Conservation (phyloP, 2,797 vertebrate species). For the Epinephelus malabaricus region DNA sequence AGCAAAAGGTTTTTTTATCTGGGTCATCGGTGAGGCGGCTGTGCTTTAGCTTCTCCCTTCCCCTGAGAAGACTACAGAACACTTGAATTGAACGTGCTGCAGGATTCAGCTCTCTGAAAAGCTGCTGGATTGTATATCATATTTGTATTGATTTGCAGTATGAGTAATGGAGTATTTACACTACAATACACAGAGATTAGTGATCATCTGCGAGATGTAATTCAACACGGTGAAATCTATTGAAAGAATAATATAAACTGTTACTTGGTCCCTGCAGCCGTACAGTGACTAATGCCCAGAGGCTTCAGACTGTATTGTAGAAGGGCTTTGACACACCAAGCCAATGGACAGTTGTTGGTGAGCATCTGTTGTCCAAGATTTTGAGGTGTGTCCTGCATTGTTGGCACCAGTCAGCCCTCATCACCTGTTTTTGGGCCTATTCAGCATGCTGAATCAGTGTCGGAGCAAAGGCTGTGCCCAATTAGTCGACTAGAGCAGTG, state of each 20-base stretch:
- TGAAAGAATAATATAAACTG: neutral
- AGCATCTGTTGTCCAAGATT: too few species aligned
- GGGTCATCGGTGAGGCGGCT: conserved; percentile 68
- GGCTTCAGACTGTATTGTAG: conserved; percentile 22
- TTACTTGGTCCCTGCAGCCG: neutral
- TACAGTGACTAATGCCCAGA: neutral
- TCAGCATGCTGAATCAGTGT: too few species aligned
- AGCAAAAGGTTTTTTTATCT: conserved; percentile 66
- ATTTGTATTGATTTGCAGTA: conserved; percentile 33
- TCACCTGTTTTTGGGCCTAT: too few species aligned
- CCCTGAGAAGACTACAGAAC: conserved; percentile 40
- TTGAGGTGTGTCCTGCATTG: too few species aligned
- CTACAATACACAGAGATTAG: conserved; percentile 18
- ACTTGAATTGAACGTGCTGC: conserved; percentile 37
- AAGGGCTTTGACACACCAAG: too few species aligned
- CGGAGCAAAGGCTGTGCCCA: too few species aligned
- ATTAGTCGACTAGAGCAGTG: too few species aligned
- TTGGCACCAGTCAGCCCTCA: too few species aligned
- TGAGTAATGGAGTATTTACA: conserved; percentile 29
- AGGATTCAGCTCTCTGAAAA: conserved; percentile 30
- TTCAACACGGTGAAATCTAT: conserved; percentile 1
- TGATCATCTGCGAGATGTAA: conserved; percentile 2
- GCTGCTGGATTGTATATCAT: neutral
- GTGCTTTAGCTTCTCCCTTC: conserved; percentile 34
- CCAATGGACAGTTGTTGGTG: too few species aligned